Evolutionary conservation across 2,113 vertebrate species (phyloP), one percentile per base, ranked within the genome.

Genomic region (Orthonyx spaldingii): DNA sequence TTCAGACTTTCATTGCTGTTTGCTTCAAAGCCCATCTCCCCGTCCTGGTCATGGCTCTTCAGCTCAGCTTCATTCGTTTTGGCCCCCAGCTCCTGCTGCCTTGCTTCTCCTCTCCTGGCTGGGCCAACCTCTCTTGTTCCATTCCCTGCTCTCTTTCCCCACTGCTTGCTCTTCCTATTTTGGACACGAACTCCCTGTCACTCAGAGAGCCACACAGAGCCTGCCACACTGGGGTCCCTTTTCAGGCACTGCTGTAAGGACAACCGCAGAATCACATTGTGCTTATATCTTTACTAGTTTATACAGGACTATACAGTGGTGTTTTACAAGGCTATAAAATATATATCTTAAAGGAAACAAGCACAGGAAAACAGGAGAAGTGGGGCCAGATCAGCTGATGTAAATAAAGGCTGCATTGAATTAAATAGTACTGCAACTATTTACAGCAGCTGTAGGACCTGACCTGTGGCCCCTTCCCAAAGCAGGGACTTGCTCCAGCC

Each of bases 311-410:
- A 97, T 77, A 90, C 88, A 90, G 96, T 52, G 64, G 89, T 90
- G 95, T 90, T 96, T 96, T 96, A 95, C 93, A 94, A 90, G 94
- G 80, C 93, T 78, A 47, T 96, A 94, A 97, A 97, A 93, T 78
- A 84, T 88, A 70, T 80, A 89, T 94, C 94, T 95, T 94, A 89
- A 95, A 96, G 86, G 94, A 94, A 93, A 83, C 89, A 90, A 93
- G 89, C 86, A 20, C 64, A 89, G 92, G 86, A 88, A 94, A 93
- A 83, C 79, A 93, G 75, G 75, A 91, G 91, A 84, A 94, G 76
- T 74, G 76, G 52, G 93, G 94, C 91, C 94, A 94, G 86, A 68
- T 96, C 96, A 95, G 93, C 89, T 93, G 95, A 92, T 87, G 86
- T 89, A 97, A 96, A 97, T 92, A 96, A 93, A 89, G 89, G 68